Percentiles rank a stretch among this genome's conserved stretches.
These are phyloP conservation scores for Chionoecetes opilio DNA, from an alignment of 1,140 invertebrate genomes.

Conservation along the genomic window DNA sequence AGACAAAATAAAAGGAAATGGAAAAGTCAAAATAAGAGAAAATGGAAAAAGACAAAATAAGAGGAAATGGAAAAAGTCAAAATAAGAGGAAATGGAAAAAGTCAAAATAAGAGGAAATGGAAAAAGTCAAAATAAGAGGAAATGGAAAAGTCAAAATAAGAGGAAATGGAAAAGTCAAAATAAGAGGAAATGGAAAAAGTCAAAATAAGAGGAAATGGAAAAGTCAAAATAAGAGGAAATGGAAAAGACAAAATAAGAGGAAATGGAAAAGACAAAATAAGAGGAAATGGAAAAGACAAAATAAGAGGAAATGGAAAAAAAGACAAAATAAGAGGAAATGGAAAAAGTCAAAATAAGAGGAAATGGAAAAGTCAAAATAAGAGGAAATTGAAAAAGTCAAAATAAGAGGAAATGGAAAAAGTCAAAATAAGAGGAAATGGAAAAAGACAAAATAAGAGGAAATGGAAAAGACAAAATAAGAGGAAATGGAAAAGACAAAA, in stretches of 20 bases:
- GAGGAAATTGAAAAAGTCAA: not conserved
- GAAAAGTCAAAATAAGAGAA: not conserved
- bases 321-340: not conserved
- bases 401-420: no score
- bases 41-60: not conserved
- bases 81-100: no score
- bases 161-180: no score
- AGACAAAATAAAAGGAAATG: not conserved
- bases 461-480: not conserved
- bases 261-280: not conserved
- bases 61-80: not conserved
- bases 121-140: no score
- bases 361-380: not conserved
- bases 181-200: no score
- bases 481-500: conserved; percentile 2
- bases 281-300: no score
- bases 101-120: not conserved
- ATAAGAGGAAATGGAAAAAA: not conserved
- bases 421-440: no score
- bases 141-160: no score
- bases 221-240: no score
- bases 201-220: no score
- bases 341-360: no score
- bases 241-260: not conserved
- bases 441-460: conserved; percentile 4